A percentile compares a stretch with the other conserved stretches of the same genome.
Conservation (phyloP, 23 tunicate species). For the Trididemnum clinides region DNA sequence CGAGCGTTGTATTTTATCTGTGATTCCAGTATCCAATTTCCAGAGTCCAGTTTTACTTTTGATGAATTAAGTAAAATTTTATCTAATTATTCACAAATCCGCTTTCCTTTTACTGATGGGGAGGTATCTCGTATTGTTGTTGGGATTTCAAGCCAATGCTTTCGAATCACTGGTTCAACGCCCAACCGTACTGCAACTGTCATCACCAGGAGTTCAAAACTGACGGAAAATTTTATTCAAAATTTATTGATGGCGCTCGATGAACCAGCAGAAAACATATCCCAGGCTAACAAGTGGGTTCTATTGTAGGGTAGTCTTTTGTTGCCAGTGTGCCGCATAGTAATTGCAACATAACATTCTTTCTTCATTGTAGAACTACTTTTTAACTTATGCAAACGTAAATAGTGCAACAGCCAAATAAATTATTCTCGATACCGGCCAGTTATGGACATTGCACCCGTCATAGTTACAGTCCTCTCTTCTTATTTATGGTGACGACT, state of each 20-base stretch:
- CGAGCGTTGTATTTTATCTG: not conserved
- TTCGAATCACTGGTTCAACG: conserved; percentile 24
- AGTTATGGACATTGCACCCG: no score
- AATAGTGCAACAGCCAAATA: no score
- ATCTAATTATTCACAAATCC: not conserved
- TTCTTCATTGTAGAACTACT: no score
- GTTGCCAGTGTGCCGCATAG: no score
- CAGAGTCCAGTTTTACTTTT: not conserved
- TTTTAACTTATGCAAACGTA: no score
- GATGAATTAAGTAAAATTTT: not conserved
- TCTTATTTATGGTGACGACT: no score
- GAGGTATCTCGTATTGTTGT: conserved; percentile 6
- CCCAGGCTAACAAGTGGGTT: no score
- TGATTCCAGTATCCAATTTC: not conserved
- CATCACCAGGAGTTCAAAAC: not conserved
- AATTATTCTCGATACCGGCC: no score
- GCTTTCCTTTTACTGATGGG: not conserved
- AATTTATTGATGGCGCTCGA: not conserved
- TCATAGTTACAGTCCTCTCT: no score
- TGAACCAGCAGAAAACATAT: not conserved
- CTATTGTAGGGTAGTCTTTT: no score
- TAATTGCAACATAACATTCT: no score
- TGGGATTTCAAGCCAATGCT: not conserved
- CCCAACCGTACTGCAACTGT: not conserved
- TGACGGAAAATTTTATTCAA: not conserved